Percentiles rank a stretch among this genome's conserved stretches.
Evolutionary conservation across 2,888 invertebrate species (phyloP).

Genomic region (Cyclophora punctaria): DNA sequence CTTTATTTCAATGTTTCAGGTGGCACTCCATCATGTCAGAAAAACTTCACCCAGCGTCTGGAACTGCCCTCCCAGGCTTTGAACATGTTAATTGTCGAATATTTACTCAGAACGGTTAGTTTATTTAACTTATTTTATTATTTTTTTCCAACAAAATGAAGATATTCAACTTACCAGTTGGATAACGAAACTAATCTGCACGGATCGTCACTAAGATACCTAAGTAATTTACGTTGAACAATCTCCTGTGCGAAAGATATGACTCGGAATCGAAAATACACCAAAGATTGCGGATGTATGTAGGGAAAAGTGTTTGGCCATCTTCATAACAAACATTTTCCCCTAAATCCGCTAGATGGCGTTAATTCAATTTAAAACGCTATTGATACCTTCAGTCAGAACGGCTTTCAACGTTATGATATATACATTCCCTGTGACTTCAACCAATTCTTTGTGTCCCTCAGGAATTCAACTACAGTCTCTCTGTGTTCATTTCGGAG

Average conservation of each 20-base stretch:
- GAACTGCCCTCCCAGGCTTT: constrained; percentile 75
- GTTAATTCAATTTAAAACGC: not conserved
- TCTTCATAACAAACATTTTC: not conserved
- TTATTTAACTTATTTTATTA: not conserved
- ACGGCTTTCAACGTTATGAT: not conserved
- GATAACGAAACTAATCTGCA: too few species aligned
- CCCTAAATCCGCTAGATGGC: not conserved
- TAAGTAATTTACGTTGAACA: too few species aligned
- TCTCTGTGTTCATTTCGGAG: constrained; percentile 78
- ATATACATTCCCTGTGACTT: not conserved
- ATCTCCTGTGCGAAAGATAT: too few species aligned
- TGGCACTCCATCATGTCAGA: constrained; percentile 45
- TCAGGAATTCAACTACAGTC: constrained; percentile 72
- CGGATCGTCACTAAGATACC: too few species aligned
- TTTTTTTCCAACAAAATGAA: too few species aligned
- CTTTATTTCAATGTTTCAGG: constrained; percentile 32
- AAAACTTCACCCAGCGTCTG: constrained; percentile 53
- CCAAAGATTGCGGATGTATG: too few species aligned
- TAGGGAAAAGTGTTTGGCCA: not conserved
- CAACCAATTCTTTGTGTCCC: constrained; percentile 12
- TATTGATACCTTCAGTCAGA: too few species aligned
- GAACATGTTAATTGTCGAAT: constrained; percentile 77
- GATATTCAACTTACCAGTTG: too few species aligned
- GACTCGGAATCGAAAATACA: too few species aligned
- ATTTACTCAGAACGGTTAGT: constrained; percentile 63